phyloP scores from a whole-genome alignment of 1,140 invertebrate genomes.

The Nomia melanderi region DNA sequence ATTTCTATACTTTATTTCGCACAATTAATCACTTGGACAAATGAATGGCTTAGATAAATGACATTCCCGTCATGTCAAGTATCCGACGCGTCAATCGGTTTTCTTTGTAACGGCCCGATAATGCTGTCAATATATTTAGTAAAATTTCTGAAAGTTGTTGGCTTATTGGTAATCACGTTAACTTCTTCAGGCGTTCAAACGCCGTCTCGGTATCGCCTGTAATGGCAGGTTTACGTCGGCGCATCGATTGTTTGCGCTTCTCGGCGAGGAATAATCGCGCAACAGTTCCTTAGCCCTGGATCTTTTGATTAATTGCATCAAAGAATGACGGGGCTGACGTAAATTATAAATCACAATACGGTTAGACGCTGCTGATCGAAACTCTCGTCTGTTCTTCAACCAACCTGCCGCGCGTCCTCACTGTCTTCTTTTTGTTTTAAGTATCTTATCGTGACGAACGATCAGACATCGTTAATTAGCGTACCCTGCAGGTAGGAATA shows the following conservation, averaged over 20 bases:
- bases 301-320: slow-evolving; percentile 42
- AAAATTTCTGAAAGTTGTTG: too few relatives aligned
- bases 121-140: too few relatives aligned
- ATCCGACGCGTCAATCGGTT: too few relatives aligned
- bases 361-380: slow-evolving; percentile 26
- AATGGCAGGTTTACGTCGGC: slow-evolving; percentile 27
- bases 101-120: too few relatives aligned
- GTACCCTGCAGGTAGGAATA: too few relatives aligned
- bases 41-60: too few relatives aligned
- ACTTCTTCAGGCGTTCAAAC: neutral
- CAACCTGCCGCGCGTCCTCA: too few relatives aligned
- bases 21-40: too few relatives aligned
- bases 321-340: slow-evolving; percentile 25
- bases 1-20: too few relatives aligned
- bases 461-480: slow-evolving; percentile 18
- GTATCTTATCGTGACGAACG: slow-evolving; percentile 17
- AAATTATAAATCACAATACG: slow-evolving; percentile 48
- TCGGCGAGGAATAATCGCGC: slow-evolving; percentile 23
- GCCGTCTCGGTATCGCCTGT: neutral
- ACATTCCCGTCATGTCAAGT: too few relatives aligned
- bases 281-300: slow-evolving; percentile 1
- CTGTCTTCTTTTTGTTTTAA: neutral
- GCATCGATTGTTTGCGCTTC: slow-evolving; percentile 28
- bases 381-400: neutral
- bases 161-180: too few relatives aligned